Percentiles rank a stretch among this genome's conserved stretches.
phyloP scores from a whole-genome alignment of 2,113 vertebrate genomes.

The Osmerus mordax region DNA sequence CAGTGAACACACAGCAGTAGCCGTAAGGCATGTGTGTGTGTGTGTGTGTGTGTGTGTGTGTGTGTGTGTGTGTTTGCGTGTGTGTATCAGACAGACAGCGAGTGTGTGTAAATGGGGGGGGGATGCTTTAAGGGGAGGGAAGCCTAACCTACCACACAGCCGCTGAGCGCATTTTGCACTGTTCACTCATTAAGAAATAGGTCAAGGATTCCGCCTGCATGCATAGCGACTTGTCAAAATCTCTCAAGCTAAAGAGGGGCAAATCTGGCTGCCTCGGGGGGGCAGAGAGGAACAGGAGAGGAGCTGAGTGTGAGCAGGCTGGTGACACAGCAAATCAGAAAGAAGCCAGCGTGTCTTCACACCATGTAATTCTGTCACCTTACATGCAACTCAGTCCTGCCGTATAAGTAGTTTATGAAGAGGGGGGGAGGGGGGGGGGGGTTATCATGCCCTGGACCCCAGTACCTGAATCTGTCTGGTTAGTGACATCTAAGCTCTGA shows the following conservation, averaged over 20 bases:
- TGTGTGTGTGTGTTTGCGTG: slow-evolving; percentile 33
- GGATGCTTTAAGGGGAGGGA: slow-evolving; percentile 1
- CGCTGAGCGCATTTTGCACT: slow-evolving; percentile 60
- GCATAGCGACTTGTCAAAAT: slow-evolving; percentile 75
- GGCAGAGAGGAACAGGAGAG: slow-evolving; percentile 16
- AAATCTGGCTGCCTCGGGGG: slow-evolving; percentile 56
- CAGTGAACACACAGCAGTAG: slow-evolving; percentile 48
- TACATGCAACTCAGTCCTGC: slow-evolving; percentile 12
- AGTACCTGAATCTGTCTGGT: background rate
- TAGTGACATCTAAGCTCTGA: background rate
- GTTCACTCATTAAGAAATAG: slow-evolving; percentile 79
- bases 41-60: slow-evolving; percentile 40
- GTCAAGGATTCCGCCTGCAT: slow-evolving; percentile 78
- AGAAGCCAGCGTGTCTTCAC: slow-evolving; percentile 3
- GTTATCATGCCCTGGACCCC: background rate
- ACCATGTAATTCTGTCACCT: background rate
- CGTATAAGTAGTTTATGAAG: background rate
- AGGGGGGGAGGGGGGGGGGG: background rate
- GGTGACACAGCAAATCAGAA: slow-evolving; percentile 40
- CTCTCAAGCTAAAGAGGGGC: slow-evolving; percentile 74
- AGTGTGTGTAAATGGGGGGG: slow-evolving; percentile 13
- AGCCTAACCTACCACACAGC: slow-evolving; percentile 35
- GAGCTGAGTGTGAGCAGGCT: slow-evolving; percentile 23
- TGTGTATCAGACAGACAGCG: slow-evolving; percentile 30
- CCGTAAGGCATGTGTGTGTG: slow-evolving; percentile 27